Percentiles rank a stretch among this genome's conserved stretches.
phyloP scores from a whole-genome alignment of 2,797 vertebrate genomes.

The Crax fasciolata region DNA sequence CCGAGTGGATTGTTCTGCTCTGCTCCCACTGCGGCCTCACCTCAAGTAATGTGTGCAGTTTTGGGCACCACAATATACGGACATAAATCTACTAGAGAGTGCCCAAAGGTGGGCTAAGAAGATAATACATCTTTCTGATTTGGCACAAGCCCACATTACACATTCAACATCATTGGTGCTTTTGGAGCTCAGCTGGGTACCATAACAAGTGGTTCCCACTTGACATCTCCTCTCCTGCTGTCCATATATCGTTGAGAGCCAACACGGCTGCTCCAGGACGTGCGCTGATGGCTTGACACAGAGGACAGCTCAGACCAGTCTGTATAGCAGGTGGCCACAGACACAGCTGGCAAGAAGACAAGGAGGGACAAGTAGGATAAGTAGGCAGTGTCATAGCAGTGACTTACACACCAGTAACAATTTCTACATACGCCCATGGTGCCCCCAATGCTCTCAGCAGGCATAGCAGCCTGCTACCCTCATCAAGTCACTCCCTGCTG shows the following conservation, averaged over 20 bases:
- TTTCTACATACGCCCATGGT: fast-evolving
- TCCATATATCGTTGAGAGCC: no score
- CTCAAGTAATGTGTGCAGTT: not conserved
- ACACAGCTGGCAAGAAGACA: not conserved
- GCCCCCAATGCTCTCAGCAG: fast-evolving
- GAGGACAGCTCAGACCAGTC: not conserved
- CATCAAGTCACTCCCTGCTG: fast-evolving
- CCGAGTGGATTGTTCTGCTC: not conserved
- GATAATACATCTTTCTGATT: no score
- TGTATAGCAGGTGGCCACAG: not conserved
- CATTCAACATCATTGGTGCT: no score
- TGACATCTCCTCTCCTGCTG: no score
- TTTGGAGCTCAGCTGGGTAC: no score
- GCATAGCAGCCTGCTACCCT: not conserved
- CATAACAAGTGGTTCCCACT: no score
- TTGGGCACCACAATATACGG: no score
- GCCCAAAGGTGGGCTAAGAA: not conserved
- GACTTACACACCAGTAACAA: fast-evolving
- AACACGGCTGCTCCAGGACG: no score
- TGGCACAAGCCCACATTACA: no score
- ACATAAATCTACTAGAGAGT: not conserved
- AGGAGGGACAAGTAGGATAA: not conserved
- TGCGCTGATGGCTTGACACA: no score
- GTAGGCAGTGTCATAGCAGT: not conserved
- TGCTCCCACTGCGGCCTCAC: not conserved